These are phyloP conservation scores for Trogon melanurus DNA, from an alignment of 2,113 vertebrate species.

Conservation along the genomic window DNA sequence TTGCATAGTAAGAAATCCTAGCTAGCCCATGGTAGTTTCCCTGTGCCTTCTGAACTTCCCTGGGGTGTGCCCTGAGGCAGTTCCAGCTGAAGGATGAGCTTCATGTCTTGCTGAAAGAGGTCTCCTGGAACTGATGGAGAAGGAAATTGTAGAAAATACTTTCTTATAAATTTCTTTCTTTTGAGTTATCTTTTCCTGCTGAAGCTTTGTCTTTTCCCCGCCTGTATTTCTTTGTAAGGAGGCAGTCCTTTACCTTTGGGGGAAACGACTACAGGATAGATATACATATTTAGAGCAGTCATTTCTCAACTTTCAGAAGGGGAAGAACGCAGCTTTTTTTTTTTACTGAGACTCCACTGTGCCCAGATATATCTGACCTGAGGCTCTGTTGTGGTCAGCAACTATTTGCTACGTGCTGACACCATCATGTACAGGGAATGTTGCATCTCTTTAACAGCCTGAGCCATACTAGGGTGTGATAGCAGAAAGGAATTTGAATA, in stretches of 20 bases:
- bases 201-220: neutral
- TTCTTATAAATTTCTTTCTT: neutral
- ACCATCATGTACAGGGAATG: neutral
- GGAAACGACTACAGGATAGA: neutral
- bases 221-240: neutral
- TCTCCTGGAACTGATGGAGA: neutral
- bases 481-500: neutral
- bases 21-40: fast-evolving
- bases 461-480: neutral
- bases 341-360: neutral
- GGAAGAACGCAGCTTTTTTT: neutral
- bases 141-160: neutral
- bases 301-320: neutral
- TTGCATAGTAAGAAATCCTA: neutral
- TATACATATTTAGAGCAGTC: neutral
- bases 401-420: neutral
- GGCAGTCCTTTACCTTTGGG: neutral
- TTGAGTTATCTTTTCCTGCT: neutral
- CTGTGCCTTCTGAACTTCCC: neutral
- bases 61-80: neutral
- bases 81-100: neutral
- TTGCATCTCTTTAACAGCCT: neutral
- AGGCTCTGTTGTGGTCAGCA: neutral
- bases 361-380: neutral
- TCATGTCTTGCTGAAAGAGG: neutral